These are phyloP conservation scores for Clamator glandarius DNA, from an alignment of 2,797 vertebrate genomes.

Conservation along the genomic window DNA sequence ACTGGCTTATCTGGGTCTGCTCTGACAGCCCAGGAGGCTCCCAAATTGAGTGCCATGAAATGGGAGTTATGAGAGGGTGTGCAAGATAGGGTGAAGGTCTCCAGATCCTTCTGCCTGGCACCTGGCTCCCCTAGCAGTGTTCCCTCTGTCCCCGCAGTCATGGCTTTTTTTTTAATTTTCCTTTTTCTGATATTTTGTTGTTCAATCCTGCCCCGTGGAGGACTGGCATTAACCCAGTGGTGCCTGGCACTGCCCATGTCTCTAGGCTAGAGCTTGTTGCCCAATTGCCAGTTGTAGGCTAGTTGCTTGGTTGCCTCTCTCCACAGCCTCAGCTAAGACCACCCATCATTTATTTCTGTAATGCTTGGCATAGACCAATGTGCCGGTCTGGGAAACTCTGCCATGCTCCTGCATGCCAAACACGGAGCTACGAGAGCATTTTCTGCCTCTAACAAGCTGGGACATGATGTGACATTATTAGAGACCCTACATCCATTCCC, in stretches of 20 bases:
- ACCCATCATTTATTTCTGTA: neutral
- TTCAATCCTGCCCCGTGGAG: rapidly evolving
- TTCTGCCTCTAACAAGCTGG: neutral
- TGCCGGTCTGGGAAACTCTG: neutral
- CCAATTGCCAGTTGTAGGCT: neutral
- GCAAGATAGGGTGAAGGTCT: neutral
- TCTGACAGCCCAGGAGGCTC: neutral
- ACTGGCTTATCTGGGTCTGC: neutral
- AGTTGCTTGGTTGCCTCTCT: neutral
- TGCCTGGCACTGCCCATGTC: neutral
- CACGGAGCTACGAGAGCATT: rapidly evolving
- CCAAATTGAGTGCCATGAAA: neutral
- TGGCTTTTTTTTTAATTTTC: neutral
- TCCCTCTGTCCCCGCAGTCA: neutral
- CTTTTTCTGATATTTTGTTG: neutral
- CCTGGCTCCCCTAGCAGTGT: neutral
- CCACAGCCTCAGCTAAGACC: neutral
- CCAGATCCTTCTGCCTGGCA: neutral
- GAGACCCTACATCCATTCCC: neutral
- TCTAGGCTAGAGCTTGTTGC: neutral
- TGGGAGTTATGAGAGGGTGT: neutral
- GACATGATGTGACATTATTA: neutral
- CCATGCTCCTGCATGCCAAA: neutral
- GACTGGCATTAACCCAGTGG: neutral
- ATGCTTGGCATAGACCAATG: neutral